Evolutionary conservation across 2,797 vertebrate genomes (phyloP).

Genomic region (Garrulus glandarius): DNA sequence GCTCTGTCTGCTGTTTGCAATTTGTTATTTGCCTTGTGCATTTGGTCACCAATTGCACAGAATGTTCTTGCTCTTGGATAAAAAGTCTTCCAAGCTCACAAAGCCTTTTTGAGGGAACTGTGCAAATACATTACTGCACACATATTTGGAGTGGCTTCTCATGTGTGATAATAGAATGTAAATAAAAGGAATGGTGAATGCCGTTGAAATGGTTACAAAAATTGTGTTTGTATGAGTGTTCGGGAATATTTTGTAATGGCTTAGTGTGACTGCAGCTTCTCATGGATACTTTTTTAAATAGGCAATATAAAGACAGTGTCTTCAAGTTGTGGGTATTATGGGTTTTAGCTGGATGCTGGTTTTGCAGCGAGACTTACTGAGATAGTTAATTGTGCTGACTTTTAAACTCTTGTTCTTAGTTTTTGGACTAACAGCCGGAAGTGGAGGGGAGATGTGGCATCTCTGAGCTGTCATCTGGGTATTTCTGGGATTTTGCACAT

Average conservation of each 20-base stretch:
- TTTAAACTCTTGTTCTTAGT: not conserved
- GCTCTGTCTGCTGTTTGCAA: not conserved
- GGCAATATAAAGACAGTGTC: not conserved
- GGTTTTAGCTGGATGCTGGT: not conserved
- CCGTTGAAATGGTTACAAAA: not conserved
- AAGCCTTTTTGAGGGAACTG: not conserved
- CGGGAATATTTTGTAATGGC: not conserved
- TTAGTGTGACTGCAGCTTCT: not conserved
- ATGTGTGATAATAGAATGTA: not conserved
- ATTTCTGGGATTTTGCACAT: not conserved
- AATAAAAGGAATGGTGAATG: not conserved
- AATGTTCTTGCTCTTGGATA: not conserved
- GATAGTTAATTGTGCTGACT: not conserved
- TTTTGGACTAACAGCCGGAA: not conserved
- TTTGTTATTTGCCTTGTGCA: not conserved
- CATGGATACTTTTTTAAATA: not conserved
- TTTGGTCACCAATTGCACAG: not conserved
- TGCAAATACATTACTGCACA: not conserved
- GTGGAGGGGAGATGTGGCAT: not conserved
- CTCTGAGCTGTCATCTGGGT: not conserved
- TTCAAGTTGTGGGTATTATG: not conserved
- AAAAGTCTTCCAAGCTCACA: not conserved
- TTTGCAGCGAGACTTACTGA: not conserved
- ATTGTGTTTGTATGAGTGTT: not conserved
- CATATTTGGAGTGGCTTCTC: not conserved